Base-by-base conservation (phyloP, 2,888 invertebrate genomes). In the Chironomus tentans region DNA sequence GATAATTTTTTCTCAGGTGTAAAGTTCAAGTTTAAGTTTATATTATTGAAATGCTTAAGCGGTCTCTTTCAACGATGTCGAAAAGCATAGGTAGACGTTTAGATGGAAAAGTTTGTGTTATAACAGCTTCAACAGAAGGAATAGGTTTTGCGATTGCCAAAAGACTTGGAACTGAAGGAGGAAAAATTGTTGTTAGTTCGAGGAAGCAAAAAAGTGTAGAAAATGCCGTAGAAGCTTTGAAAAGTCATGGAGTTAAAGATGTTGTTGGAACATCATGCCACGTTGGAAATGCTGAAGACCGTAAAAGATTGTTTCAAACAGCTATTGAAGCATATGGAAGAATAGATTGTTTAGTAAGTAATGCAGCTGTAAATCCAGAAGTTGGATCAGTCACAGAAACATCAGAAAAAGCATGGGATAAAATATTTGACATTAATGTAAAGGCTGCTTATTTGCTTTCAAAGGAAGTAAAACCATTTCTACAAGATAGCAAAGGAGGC, bases 341-440 rank as follows among this genome's bases (percentile, higher is more conserved):
- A 3, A 85, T 96, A 76, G 95, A 96, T 83, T 94, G 95, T 81
- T 85, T 97, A n/a, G 90, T 97, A 22, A 94, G 94, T 6, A 96
- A 96, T 86, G 96, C 95, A 77, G 95, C 92, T 48, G 91, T 89
- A 0, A 95, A 94, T 84, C 95, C 95, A 50, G 68, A 47, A 68
- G 89, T 91, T 79, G 91, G 92, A 47, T 87, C 88, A 71, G 87
- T 93, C 77, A 83, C 95, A 77, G 91, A 93, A 82, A 22, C 69
- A n/a, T 22, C 21, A 18, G 94, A 94, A 84, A 83, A 85, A 71
- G 86, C 88, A 3, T 96, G 94, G 94, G 94, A 95, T 82, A 95
- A 95, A 87, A 92, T 95, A 81, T 95, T 96, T 85, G 95, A 96
- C 76, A 87, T 91, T 1, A 97, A 97, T 85, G 92, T 96, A 0